Evolutionary conservation across 2,797 vertebrate species (phyloP), one percentile per base, ranked within the genome.

Genomic region (Emydoidea blandingii): DNA sequence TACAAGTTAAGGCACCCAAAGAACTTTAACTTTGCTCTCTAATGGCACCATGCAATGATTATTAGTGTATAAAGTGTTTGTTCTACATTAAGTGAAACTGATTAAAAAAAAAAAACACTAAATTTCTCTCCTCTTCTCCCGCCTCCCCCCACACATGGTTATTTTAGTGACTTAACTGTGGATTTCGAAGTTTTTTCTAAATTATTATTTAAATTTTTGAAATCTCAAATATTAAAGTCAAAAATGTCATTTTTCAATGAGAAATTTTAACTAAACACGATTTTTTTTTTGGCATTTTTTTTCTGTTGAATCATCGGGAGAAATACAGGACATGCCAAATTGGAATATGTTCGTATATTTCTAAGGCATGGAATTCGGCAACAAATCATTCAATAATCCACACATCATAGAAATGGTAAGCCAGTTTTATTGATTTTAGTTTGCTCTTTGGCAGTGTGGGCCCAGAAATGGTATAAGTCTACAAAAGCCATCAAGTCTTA

Each of bases 401-500:
- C 4, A 53, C 49, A 16, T 91, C 90, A 81, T 87, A 78, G 57
- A 11, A 90, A 62, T 37, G 68, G 74, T 50, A 93, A 96, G 23
- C 19, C 74, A 41, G 1, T 16, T 86, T 86, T 84, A 95, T 52
- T 89, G 65, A 95, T 94, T 94, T 1, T 85, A 18, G 47, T 92
- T 91, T 92, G 88, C 86, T 91, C 41, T 92, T 97, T 91, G 81
- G 59, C 47, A 94, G 79, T 11, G 65, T 85, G 92, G 41, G 29
- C 86, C 76, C 79, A 80, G 76, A 8, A 27, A 86, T 29, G 47
- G 44, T 81, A 41, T 8, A 23, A 83, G 53, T 83, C 93, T 74
- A 90, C 85, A 85, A 97, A 96, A 89, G 44, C 91, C 12, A 93
- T 12, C 41, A 90, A 12, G 4, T 95, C 88, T 86, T 88, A 65